A percentile compares a stretch with the other conserved stretches of the same genome.
These are phyloP conservation scores for Leptoteleia sp. DNA, from an alignment of 1,140 invertebrate species.

Conservation along the genomic window DNA sequence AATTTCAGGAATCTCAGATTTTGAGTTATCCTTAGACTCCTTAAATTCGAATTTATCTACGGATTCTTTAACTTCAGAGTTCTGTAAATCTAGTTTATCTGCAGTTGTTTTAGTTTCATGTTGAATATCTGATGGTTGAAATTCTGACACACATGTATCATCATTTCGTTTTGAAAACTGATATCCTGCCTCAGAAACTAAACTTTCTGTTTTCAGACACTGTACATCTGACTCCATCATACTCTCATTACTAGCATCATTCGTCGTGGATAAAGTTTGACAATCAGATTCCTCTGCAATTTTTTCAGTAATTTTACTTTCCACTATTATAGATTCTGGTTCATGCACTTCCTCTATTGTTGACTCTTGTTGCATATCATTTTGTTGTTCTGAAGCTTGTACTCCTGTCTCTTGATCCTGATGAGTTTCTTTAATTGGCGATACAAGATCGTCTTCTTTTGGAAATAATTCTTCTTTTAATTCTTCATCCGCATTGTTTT, in stretches of 20 bases:
- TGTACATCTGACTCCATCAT: not conserved
- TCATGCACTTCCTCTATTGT: not conserved
- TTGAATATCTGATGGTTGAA: not conserved
- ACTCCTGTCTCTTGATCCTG: not conserved
- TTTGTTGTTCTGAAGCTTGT: slow-evolving; percentile 1
- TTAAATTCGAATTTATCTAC: no score
- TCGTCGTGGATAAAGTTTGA: not conserved
- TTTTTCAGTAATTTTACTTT: not conserved
- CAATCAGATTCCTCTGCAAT: not conserved
- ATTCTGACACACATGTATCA: not conserved
- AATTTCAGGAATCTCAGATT: no score
- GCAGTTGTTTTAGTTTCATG: not conserved
- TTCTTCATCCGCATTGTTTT: no score
- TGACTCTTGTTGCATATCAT: not conserved
- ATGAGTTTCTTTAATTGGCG: not conserved
- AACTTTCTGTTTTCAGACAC: not conserved
- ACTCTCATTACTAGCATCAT: not conserved
- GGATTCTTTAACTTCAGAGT: no score
- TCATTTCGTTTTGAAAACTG: not conserved
- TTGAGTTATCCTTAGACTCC: no score
- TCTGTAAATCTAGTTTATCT: no score
- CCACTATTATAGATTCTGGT: not conserved
- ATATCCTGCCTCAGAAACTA: no score
- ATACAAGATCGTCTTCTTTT: no score
- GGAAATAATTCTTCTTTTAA: no score